Conservation (phyloP, 2,888 invertebrate species). For the Andrena praecox region DNA sequence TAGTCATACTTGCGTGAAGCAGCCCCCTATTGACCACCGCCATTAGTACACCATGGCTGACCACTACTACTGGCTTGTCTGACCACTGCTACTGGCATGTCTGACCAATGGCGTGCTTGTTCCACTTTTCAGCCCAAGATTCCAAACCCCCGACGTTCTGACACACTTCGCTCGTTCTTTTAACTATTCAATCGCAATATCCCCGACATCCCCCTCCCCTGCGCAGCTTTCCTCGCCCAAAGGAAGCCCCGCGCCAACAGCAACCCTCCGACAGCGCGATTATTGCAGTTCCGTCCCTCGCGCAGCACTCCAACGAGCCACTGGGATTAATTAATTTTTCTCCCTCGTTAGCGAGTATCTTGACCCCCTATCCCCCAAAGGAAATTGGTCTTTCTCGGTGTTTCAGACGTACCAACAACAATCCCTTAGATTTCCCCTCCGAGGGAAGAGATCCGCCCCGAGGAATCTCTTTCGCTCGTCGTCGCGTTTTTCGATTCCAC, state of each 20-base stretch:
- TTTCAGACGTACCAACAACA: neutral
- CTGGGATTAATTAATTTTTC: conserved; percentile 57
- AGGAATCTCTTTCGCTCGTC: conserved; percentile 13
- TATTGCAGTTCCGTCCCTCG: conserved; percentile 26
- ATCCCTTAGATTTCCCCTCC: neutral
- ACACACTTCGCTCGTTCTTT: neutral
- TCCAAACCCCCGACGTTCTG: neutral
- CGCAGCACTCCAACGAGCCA: conserved; percentile 47
- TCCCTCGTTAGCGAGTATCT: conserved; percentile 25
- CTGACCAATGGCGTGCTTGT: neutral
- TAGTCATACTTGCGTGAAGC: too few relatives aligned
- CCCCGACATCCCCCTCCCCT: conserved; percentile 12
- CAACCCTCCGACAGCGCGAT: conserved; percentile 12
- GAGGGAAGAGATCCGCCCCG: neutral
- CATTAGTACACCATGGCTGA: too few relatives aligned
- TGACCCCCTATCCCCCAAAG: conserved; percentile 29
- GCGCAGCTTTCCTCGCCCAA: neutral
- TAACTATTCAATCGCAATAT: conserved; percentile 13
- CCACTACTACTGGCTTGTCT: neutral
- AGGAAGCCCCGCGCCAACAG: conserved; percentile 10
- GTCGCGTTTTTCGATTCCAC: neutral
- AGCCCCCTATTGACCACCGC: too few relatives aligned
- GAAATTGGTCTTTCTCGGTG: conserved; percentile 2
- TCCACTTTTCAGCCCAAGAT: neutral
- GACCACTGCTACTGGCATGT: too few relatives aligned